Evolutionary conservation across 2,113 vertebrate species (phyloP).

Genomic region (Bubo scandiacus): DNA sequence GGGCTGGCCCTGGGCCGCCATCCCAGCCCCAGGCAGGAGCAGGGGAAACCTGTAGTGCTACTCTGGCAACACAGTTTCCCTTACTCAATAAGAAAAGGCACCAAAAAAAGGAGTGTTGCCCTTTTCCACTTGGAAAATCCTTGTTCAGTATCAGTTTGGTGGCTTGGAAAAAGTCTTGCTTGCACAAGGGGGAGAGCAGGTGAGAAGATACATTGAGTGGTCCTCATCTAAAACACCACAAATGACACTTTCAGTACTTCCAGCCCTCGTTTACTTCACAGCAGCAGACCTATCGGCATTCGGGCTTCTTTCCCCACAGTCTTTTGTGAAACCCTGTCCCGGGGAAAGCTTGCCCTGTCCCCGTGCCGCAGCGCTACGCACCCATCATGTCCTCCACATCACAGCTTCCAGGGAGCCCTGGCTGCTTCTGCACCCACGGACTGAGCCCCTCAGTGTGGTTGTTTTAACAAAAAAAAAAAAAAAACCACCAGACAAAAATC

Average conservation of each 20-base stretch:
- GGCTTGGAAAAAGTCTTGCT: background rate
- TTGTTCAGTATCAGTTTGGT: background rate
- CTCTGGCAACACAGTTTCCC: background rate
- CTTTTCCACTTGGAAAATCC: background rate
- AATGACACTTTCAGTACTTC: background rate
- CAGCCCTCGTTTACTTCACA: background rate
- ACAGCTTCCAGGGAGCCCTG: background rate
- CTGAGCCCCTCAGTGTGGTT: background rate
- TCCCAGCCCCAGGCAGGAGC: background rate
- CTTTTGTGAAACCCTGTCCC: background rate
- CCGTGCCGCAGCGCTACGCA: fast-evolving
- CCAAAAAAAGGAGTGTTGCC: background rate
- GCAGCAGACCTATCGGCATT: background rate
- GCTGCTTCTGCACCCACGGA: background rate
- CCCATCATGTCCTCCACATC: background rate
- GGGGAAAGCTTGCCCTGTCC: background rate
- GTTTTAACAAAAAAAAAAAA: background rate
- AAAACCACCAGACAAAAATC: background rate
- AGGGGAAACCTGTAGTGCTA: background rate
- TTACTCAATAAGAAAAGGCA: background rate
- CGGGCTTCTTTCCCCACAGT: background rate
- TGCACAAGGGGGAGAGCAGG: background rate
- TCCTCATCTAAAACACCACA: background rate
- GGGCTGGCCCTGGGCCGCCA: background rate
- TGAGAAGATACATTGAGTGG: background rate